Evolutionary conservation across 1,140 invertebrate genomes (phyloP).

Genomic region (Spodoptera frugiperda): DNA sequence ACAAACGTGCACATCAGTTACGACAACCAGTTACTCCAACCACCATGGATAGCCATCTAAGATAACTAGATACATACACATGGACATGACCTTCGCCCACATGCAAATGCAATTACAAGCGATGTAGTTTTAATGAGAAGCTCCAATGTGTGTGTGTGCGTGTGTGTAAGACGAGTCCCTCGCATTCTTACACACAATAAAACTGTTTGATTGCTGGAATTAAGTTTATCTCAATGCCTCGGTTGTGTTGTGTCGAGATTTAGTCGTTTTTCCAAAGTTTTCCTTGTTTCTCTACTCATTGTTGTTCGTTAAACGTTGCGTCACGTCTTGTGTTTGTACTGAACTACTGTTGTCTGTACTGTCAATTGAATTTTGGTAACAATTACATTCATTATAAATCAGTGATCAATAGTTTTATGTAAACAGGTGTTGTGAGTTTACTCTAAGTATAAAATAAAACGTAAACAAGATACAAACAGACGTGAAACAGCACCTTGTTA

Average conservation of each 20-base stretch:
- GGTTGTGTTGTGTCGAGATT: not conserved
- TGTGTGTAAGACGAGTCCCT: not conserved
- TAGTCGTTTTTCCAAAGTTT: constrained; percentile 5
- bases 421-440: too few species aligned
- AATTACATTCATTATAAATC: too few species aligned
- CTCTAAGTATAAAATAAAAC: too few species aligned
- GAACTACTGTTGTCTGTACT: too few species aligned
- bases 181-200: constrained; percentile 20
- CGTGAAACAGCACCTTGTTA: too few species aligned
- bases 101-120: constrained; percentile 6
- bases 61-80: too few species aligned
- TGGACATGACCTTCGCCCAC: too few species aligned
- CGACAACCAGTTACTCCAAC: too few species aligned
- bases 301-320: not conserved
- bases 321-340: not conserved
- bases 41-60: not conserved
- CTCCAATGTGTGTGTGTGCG: not conserved
- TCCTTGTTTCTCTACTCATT: constrained; percentile 14
- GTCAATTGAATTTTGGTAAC: too few species aligned
- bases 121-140: constrained; percentile 12
- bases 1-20: too few species aligned
- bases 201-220: constrained; percentile 30
- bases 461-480: too few species aligned
- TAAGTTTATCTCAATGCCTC: constrained; percentile 26
- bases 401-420: too few species aligned